Percentiles rank a stretch among this genome's conserved stretches.
Evolutionary conservation across 1,140 invertebrate genomes (phyloP).

Genomic region (Drosophila arizonae): DNA sequence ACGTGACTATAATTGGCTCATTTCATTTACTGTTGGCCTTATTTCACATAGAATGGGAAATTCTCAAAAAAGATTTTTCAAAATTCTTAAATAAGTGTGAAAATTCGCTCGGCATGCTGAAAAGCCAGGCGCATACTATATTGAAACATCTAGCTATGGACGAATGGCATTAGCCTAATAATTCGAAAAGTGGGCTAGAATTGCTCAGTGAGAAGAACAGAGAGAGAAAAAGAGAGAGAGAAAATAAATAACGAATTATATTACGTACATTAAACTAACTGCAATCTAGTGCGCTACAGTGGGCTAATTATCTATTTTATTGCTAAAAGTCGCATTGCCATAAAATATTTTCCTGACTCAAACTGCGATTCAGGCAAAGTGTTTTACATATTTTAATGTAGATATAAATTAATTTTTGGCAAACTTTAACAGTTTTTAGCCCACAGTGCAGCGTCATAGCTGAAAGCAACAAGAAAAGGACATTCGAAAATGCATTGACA

Average conservation of each 20-base stretch:
- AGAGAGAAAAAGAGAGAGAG: not conserved
- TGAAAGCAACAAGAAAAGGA: slow-evolving; percentile 17
- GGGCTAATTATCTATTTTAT: not conserved
- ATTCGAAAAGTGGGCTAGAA: not conserved
- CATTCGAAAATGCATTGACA: slow-evolving; percentile 63
- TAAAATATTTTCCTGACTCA: too few species aligned
- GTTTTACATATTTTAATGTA: not conserved
- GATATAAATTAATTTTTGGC: not conserved
- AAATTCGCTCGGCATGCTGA: slow-evolving; percentile 28
- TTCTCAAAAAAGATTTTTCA: slow-evolving; percentile 29
- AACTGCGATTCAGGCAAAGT: too few species aligned
- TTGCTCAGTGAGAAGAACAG: not conserved
- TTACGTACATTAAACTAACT: too few species aligned
- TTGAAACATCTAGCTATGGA: not conserved
- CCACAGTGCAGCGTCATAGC: not conserved
- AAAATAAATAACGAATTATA: too few species aligned
- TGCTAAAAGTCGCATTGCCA: not conserved
- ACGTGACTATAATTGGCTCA: slow-evolving; percentile 4
- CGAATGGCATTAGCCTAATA: not conserved
- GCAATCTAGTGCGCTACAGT: not conserved
- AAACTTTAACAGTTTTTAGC: not conserved
- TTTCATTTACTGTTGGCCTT: slow-evolving; percentile 18
- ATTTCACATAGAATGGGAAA: slow-evolving; percentile 35
- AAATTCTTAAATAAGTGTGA: slow-evolving; percentile 44
- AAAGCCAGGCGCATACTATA: not conserved